phyloP scores from a whole-genome alignment of 2,797 vertebrate species.

The Girardinus metallicus region DNA sequence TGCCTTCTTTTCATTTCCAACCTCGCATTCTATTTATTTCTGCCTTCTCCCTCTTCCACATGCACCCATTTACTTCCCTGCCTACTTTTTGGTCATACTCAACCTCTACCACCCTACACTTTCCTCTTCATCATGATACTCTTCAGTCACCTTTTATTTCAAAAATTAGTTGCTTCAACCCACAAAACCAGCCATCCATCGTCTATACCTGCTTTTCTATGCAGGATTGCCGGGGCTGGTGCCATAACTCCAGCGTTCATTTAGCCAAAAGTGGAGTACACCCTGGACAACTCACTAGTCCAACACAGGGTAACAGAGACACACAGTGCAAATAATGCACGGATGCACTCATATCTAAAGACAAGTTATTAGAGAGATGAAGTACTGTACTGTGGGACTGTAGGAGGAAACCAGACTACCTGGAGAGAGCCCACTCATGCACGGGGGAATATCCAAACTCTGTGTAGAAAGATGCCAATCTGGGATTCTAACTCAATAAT shows the following conservation, averaged over 20 bases:
- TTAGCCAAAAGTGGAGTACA: neutral
- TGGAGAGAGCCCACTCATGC: neutral
- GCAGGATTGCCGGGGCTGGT: neutral
- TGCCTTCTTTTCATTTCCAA: constrained; percentile 45
- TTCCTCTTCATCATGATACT: constrained; percentile 19
- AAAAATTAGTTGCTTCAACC: constrained; percentile 6
- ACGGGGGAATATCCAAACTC: neutral
- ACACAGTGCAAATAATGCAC: neutral
- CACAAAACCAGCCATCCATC: neutral
- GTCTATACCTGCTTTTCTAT: neutral
- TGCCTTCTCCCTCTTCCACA: constrained; percentile 37
- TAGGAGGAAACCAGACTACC: neutral
- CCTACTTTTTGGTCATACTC: constrained; percentile 37
- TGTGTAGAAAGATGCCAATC: neutral
- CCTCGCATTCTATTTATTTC: constrained; percentile 36
- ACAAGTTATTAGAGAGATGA: neutral
- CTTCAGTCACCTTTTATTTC: constrained; percentile 38
- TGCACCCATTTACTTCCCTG: constrained; percentile 10
- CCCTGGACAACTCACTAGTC: neutral
- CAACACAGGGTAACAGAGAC: neutral
- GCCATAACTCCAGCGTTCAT: neutral
- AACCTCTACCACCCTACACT: constrained; percentile 26
- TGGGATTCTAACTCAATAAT: neutral
- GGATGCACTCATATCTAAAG: neutral
- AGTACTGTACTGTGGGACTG: neutral